A percentile compares a stretch with the other conserved stretches of the same genome.
phyloP scores from a whole-genome alignment of 2,113 vertebrate species.

The Ia io region DNA sequence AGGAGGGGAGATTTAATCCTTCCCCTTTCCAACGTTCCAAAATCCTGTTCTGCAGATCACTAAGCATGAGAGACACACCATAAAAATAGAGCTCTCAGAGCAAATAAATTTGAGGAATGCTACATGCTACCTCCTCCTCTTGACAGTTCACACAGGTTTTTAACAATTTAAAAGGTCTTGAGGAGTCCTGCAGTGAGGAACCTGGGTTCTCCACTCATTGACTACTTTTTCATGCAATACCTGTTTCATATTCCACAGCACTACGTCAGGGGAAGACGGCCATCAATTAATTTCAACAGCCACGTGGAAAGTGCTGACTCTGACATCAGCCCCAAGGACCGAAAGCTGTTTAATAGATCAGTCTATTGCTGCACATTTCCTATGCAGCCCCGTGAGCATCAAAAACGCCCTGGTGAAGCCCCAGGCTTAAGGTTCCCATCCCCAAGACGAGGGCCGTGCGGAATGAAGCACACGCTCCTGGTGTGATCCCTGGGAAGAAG shows the following conservation, averaged over 20 bases:
- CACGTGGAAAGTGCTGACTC: neutral
- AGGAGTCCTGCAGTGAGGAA: neutral
- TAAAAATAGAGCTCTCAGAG: neutral
- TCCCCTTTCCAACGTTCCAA: neutral
- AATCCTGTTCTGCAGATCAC: neutral
- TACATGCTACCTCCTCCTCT: neutral
- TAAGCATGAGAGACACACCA: neutral
- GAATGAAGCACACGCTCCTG: neutral
- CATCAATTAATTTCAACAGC: conserved; percentile 48
- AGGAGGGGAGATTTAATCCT: neutral
- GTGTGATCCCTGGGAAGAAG: conserved; percentile 64
- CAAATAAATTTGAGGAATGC: neutral
- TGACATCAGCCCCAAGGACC: neutral
- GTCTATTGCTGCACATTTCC: neutral
- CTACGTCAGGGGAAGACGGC: neutral
- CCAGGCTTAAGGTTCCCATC: neutral
- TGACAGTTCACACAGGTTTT: neutral
- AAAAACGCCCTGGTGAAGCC: neutral
- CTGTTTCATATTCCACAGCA: conserved; percentile 38
- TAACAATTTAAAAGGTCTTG: neutral
- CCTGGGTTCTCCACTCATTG: neutral
- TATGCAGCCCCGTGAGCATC: neutral
- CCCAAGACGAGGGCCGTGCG: neutral
- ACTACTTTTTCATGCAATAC: neutral
- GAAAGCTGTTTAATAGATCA: neutral